Evolutionary conservation across 2,888 invertebrate genomes (phyloP), one percentile per base, ranked within the genome.

Genomic region (Liopterus haemorrhoidalis): DNA sequence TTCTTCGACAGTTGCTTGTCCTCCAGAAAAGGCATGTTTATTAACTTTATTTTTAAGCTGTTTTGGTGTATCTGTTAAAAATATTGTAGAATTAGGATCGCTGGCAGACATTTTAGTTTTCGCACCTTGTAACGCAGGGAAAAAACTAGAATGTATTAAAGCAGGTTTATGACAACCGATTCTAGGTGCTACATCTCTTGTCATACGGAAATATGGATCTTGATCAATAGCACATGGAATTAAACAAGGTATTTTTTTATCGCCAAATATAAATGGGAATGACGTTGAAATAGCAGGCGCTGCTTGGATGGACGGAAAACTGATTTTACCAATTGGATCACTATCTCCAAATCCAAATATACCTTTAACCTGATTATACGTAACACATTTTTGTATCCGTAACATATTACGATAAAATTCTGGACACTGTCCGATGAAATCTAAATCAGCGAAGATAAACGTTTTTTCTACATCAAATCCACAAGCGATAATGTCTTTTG

Each of bases 171-270:
- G 81, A 67, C 81, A 75, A 57, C 91, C 86, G 9, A 99, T 70
- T 8, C 85, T 78, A 0, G 96, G 93, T 0, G 96, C 93, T n/a
- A 96, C 95, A 70, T 99, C 99, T 41, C 99, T 78, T 0, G 94
- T 87, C 96, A 99, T 95, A 21, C 99, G 79, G 70, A 99, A 99
- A 70, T 97, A 99, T 0, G 99, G 99, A 72, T 99, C 99, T 76
- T 99, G 99, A 73, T 99, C 99, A 54, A 99, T 99, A 5, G 95
- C 99, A 70, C 99, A 99, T 0, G 99, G 99, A 51, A 99, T 94
- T 2, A 94, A 73, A 60, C 86, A 86, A 3, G 80, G 82, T 33
- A 93, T 78, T 58, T 84, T 82, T 60, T 81, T 79, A 38, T 78
- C 73, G 1, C 79, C 82, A 66, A 97, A 97, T 60, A 96, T 90